These are phyloP conservation scores for Orchesella cincta DNA, from an alignment of 1,140 invertebrate species.

Conservation along the genomic window DNA sequence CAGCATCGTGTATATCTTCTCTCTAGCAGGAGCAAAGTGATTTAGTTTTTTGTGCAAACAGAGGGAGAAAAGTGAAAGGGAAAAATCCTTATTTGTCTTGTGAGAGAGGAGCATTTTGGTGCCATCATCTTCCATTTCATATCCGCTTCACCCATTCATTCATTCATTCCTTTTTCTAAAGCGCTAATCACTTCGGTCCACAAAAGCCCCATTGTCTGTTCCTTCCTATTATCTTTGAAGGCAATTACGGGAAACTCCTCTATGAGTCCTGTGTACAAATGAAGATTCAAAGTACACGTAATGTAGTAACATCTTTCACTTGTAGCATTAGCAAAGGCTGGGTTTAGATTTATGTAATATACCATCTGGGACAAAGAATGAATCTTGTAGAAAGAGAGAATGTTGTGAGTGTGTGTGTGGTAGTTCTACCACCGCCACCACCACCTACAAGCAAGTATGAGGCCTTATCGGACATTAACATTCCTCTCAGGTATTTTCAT, in stretches of 20 bases:
- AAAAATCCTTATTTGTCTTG: not conserved
- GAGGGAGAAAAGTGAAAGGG: not conserved
- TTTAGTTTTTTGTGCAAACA: constrained; percentile 7
- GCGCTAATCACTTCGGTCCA: not conserved
- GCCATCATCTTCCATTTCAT: constrained; percentile 6
- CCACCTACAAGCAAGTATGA: not conserved
- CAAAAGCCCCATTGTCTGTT: not conserved
- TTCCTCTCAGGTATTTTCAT: constrained; percentile 16
- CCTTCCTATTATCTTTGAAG: not conserved
- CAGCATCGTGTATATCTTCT: too few species aligned
- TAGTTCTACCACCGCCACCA: not conserved
- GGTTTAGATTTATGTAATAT: too few species aligned
- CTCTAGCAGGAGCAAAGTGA: not conserved
- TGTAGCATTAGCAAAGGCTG: not conserved
- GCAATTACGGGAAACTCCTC: not conserved
- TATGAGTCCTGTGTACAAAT: not conserved
- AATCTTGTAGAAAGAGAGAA: too few species aligned
- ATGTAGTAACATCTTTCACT: not conserved
- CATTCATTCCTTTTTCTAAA: too few species aligned
- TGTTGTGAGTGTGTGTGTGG: not conserved
- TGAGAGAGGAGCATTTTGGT: not conserved
- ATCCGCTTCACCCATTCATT: too few species aligned
- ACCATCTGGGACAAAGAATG: too few species aligned
- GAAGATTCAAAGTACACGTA: not conserved
- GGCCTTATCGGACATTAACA: constrained; percentile 17